phyloP scores from a whole-genome alignment of 35 echinoderm and acorn worm species.

The Lytechinus variegatus region DNA sequence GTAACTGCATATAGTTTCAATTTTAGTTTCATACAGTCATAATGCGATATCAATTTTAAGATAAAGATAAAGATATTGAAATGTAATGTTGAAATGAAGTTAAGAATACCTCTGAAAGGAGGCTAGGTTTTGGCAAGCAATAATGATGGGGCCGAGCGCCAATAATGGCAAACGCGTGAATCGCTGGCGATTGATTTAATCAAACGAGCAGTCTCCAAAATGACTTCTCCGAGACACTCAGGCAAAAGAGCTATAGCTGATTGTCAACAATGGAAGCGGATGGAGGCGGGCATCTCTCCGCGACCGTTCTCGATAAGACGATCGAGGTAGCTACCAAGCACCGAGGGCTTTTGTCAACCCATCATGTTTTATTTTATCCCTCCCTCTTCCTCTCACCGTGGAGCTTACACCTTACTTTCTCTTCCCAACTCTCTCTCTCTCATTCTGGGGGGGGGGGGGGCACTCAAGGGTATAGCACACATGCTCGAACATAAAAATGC shows the following conservation, averaged over 20 bases:
- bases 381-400: background rate
- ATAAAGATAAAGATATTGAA: background rate
- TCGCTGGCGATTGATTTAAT: slow-evolving; percentile 46
- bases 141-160: slow-evolving; percentile 5
- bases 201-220: slow-evolving; percentile 9
- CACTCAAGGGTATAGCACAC: too few relatives aligned
- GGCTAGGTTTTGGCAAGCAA: background rate
- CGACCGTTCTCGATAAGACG: background rate
- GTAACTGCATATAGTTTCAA: too few relatives aligned
- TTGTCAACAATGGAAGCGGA: background rate
- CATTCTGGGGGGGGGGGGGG: too few relatives aligned
- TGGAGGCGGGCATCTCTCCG: background rate
- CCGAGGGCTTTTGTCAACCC: background rate
- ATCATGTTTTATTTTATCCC: background rate
- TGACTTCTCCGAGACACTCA: slow-evolving; percentile 14
- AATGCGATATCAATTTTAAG: too few relatives aligned
- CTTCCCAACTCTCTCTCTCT: too few relatives aligned
- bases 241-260: background rate
- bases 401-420: too few relatives aligned
- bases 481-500: too few relatives aligned
- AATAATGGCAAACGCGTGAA: slow-evolving; percentile 36
- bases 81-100: background rate
- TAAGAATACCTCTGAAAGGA: background rate
- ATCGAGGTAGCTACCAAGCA: background rate
- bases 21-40: too few relatives aligned